These are phyloP conservation scores for Darevskia nairensis DNA, from an alignment of 2,797 vertebrate species.

Conservation along the genomic window DNA sequence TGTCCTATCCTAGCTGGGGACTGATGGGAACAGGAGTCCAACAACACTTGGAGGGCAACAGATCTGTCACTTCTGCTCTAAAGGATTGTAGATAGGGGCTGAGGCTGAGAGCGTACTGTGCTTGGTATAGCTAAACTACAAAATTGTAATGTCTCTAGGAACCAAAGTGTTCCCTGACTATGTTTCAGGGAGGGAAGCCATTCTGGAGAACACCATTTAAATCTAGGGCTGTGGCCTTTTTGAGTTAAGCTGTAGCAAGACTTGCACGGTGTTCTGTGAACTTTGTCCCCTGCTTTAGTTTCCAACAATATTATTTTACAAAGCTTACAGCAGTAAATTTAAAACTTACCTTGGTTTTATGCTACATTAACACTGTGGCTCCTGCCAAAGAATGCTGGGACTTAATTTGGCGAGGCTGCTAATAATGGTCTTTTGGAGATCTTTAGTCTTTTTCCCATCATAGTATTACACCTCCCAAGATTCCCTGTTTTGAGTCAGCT, in stretches of 20 bases:
- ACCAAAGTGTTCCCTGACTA: not conserved
- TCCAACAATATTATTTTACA: not conserved
- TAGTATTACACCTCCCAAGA: not conserved
- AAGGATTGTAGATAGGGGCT: not conserved
- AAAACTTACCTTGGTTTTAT: not conserved
- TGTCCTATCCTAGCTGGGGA: no score
- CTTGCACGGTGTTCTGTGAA: not conserved
- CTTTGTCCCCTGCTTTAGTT: not conserved
- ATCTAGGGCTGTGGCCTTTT: not conserved
- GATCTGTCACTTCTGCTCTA: no score
- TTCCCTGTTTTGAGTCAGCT: not conserved
- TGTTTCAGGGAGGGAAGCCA: no score
- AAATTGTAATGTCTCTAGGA: not conserved
- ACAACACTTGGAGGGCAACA: no score
- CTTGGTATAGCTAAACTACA: not conserved
- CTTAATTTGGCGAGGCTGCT: not conserved
- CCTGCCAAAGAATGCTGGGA: not conserved
- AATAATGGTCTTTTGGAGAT: not conserved
- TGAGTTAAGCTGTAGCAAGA: not conserved
- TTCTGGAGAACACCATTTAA: not conserved
- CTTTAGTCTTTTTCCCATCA: not conserved
- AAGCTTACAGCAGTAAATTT: not conserved
- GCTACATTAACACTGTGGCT: not conserved
- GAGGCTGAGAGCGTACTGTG: no score
- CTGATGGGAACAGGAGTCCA: no score